phyloP scores from a whole-genome alignment of 1,140 invertebrate genomes.

The Bombus huntii region DNA sequence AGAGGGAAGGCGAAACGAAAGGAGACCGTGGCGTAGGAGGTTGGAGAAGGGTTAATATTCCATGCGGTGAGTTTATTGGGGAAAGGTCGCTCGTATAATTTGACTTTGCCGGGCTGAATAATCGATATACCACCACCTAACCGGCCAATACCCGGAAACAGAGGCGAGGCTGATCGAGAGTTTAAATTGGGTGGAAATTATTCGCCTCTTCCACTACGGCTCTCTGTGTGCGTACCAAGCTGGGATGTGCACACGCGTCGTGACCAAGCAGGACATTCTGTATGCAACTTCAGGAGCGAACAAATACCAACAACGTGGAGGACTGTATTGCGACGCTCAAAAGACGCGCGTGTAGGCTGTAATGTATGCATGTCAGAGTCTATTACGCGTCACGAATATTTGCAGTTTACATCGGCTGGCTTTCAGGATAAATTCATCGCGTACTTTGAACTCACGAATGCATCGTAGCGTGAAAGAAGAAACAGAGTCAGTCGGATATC shows the following conservation, averaged over 20 bases:
- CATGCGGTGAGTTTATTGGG: conserved; percentile 58
- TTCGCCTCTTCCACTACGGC: conserved; percentile 57
- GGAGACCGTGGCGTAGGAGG: not conserved
- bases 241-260: conserved; percentile 11
- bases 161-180: conserved; percentile 73
- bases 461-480: not conserved
- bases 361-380: conserved; percentile 16
- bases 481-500: not conserved
- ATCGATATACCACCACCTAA: conserved; percentile 71
- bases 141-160: conserved; percentile 71
- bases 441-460: not conserved
- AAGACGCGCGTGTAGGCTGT: conserved; percentile 16
- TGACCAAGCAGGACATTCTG: conserved; percentile 25
- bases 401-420: conserved; percentile 20
- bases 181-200: conserved; percentile 80
- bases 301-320: conserved; percentile 34
- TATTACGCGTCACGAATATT: conserved; percentile 37
- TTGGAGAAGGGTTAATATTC: conserved; percentile 53
- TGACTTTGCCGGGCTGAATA: conserved; percentile 75
- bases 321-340: conserved; percentile 47
- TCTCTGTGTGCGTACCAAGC: not conserved
- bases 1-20: not conserved
- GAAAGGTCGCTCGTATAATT: conserved; percentile 75
- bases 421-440: conserved; percentile 20
- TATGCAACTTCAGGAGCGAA: conserved; percentile 41